Conservation (phyloP, 2,113 vertebrate species). For the Spea multiplicata region DNA sequence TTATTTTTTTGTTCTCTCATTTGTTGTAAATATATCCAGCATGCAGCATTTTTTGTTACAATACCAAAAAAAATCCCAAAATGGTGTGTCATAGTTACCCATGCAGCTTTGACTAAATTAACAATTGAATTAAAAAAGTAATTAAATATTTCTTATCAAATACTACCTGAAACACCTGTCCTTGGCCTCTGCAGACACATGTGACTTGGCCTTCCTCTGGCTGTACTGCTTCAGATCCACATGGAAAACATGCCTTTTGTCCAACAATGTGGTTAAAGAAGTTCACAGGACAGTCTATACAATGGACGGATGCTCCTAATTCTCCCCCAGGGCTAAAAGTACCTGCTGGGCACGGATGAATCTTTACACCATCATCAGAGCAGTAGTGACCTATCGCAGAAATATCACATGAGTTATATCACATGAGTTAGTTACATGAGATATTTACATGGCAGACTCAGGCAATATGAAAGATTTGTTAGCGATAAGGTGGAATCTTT, state of each 20-base stretch:
- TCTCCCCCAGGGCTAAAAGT: slow-evolving; percentile 65
- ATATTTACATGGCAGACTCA: no score
- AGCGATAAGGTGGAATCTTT: no score
- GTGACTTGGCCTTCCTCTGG: slow-evolving; percentile 69
- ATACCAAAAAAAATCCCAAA: no score
- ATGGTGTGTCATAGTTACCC: no score
- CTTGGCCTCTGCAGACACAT: slow-evolving; percentile 68
- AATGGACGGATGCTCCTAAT: slow-evolving; percentile 51
- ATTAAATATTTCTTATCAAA: no score
- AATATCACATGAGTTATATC: neutral
- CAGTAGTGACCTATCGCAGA: slow-evolving; percentile 74
- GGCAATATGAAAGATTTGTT: no score
- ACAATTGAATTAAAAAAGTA: no score
- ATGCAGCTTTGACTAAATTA: no score
- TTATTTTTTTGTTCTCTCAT: no score
- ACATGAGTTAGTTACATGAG: neutral
- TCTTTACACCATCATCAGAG: slow-evolving; percentile 50
- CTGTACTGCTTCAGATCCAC: slow-evolving; percentile 75
- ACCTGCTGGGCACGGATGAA: slow-evolving; percentile 73
- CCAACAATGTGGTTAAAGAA: slow-evolving; percentile 73
- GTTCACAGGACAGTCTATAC: slow-evolving; percentile 70
- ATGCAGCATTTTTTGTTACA: no score
- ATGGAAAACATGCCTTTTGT: slow-evolving; percentile 68
- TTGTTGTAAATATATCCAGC: no score
- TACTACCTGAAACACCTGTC: slow-evolving; percentile 80